A percentile compares a stretch with the other conserved stretches of the same genome.
Conservation (phyloP, 2,888 invertebrate species). For the Tiliacea aurago region DNA sequence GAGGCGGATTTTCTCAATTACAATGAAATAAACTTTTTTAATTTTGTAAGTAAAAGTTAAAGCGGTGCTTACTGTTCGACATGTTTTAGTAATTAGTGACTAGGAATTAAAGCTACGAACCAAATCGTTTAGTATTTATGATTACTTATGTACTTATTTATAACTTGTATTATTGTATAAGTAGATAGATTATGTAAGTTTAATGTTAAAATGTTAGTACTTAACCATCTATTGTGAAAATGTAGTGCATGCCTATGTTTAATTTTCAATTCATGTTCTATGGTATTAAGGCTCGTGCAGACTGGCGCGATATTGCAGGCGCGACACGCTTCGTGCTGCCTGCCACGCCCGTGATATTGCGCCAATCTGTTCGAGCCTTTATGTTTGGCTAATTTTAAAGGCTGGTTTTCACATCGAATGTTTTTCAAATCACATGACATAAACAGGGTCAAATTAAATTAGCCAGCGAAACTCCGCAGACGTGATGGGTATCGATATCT, state of each 20-base stretch:
- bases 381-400: constrained; percentile 11
- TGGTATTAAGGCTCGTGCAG: neutral
- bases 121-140: constrained; percentile 54
- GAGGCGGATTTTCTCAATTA: constrained; percentile 16
- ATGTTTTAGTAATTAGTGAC: constrained; percentile 50
- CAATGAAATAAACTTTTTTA: constrained; percentile 36
- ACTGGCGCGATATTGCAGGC: no score
- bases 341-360: no score
- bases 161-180: constrained; percentile 42
- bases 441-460: no score
- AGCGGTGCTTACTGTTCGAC: constrained; percentile 64
- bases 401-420: constrained; percentile 12
- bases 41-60: constrained; percentile 55
- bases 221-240: constrained; percentile 14
- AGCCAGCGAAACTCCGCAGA: no score
- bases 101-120: constrained; percentile 57
- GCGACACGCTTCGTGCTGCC: no score
- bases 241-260: neutral
- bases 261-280: constrained; percentile 14
- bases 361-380: no score
- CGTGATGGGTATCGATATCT: no score
- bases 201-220: constrained; percentile 9
- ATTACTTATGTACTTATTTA: constrained; percentile 17
- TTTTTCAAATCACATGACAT: neutral
- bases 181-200: constrained; percentile 26